Evolutionary conservation across 2,113 vertebrate genomes (phyloP).

Genomic region (Tyrannus savana): DNA sequence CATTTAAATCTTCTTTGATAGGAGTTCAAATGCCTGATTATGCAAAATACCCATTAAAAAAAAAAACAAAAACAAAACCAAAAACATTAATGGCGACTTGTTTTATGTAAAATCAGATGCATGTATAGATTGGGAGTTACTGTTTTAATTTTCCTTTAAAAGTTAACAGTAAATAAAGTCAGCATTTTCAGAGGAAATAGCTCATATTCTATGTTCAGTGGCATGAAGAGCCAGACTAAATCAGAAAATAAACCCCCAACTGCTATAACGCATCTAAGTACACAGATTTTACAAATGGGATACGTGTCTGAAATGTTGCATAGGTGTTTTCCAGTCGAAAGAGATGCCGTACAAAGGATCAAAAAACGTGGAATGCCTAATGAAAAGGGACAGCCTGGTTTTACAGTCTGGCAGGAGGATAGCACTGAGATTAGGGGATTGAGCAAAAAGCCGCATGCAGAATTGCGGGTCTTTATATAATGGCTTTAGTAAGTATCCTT

Average conservation of each 20-base stretch:
- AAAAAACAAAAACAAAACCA: not conserved
- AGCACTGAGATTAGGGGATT: conserved; percentile 70
- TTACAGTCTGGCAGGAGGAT: conserved; percentile 57
- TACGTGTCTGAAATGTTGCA: fast-evolving
- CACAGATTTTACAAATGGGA: fast-evolving
- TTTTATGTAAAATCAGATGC: not conserved
- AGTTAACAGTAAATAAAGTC: not conserved
- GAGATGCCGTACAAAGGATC: not conserved
- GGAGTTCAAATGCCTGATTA: not conserved
- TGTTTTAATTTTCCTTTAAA: not conserved
- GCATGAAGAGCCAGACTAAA: not conserved
- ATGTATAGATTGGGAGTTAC: no score
- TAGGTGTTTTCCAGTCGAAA: not conserved
- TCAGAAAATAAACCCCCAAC: not conserved
- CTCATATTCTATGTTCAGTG: not conserved
- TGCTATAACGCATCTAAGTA: not conserved
- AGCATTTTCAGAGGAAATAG: not conserved
- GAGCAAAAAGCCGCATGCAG: conserved; percentile 67
- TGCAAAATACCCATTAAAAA: not conserved
- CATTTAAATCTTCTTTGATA: not conserved
- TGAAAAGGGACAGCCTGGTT: conserved; percentile 43
- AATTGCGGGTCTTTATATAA: conserved; percentile 64
- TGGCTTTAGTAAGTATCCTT: conserved; percentile 64
- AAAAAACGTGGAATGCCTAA: conserved; percentile 1
- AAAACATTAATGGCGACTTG: not conserved